Evolutionary conservation across 2,113 vertebrate genomes (phyloP), one percentile per base, ranked within the genome.

Genomic region (Sorex fumeus): DNA sequence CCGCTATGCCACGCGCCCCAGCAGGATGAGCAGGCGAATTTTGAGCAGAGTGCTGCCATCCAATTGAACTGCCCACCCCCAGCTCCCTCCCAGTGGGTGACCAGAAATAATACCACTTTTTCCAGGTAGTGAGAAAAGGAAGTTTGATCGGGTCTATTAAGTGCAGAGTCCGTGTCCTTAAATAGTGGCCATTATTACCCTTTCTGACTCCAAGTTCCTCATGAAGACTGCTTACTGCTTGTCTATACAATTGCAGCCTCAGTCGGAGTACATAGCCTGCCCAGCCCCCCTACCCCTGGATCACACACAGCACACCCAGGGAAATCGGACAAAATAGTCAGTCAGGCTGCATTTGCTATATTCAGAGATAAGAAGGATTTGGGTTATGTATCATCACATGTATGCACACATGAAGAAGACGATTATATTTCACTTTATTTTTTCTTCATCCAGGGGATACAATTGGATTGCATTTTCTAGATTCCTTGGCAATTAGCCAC

Each of bases 341-440:
- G 50, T 66, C 32, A 10, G 15, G 32, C 60, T 23, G 1, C 12
- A 57, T 36, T 78, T 36, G 36, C 47, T 3, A 2, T 60, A 50
- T 80, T 75, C 30, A 84, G 60, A 93, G 47, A 62, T 30, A 43
- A 66, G 47, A 28, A 28, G 9, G 28, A 50, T 13, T 91, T 76
- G 0, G 40, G 50, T 43, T n/a, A 72, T 83, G n/a, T 13, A 12
- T 6, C 66, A 30, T 0, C n/a, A n/a, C n/a, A 3, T 30, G 19
- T 28, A 72, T 36, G 57, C 11, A 62, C 60, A 36, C 3, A 8
- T 34, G 43, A 77, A 2, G 85, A 76, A 77, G 32, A 69, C 27
- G 15, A 36, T 45, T n/a, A 1, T 36, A 62, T 62, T 75, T 83
- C 32, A 86, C 71, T 8, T 28, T 70, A 15, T 32, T 34, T 70